Percentiles rank a stretch among this genome's conserved stretches.
These are phyloP conservation scores for Petrocephalus microphthalmus DNA, from an alignment of 2,113 vertebrate species.

Conservation along the genomic window DNA sequence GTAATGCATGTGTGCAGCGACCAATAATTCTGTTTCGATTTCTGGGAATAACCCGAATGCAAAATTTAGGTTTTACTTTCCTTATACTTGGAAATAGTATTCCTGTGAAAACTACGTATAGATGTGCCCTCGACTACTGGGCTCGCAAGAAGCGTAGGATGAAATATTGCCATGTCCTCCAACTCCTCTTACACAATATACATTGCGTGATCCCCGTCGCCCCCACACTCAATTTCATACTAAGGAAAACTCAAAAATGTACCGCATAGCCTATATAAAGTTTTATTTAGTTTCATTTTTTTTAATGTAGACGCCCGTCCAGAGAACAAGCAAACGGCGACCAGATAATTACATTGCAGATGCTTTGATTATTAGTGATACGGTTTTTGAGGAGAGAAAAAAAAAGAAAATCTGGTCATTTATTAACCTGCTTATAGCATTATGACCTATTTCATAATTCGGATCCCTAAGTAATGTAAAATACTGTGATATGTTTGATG, in stretches of 20 bases:
- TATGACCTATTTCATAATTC: constrained; percentile 5
- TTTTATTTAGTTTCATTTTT: background rate
- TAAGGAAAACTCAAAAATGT: background rate
- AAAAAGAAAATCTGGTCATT: background rate
- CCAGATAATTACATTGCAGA: background rate
- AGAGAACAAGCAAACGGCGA: background rate
- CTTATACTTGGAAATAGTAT: background rate
- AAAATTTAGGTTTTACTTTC: constrained; percentile 9
- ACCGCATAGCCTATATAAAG: background rate
- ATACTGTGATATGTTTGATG: background rate
- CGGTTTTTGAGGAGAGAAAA: background rate
- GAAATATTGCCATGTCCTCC: constrained; percentile 51
- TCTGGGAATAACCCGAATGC: background rate
- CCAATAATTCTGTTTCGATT: background rate
- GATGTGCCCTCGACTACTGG: background rate
- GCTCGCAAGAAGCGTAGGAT: background rate
- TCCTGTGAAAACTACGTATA: background rate
- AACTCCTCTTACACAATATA: constrained; percentile 49
- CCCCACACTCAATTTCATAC: background rate
- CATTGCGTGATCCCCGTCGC: constrained; percentile 45
- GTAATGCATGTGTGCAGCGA: background rate
- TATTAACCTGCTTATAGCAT: constrained; percentile 1
- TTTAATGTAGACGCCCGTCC: background rate
- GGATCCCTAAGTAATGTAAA: background rate
- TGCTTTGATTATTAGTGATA: background rate